Conservation (phyloP, 2,888 invertebrate species). For the Spodoptera littoralis region DNA sequence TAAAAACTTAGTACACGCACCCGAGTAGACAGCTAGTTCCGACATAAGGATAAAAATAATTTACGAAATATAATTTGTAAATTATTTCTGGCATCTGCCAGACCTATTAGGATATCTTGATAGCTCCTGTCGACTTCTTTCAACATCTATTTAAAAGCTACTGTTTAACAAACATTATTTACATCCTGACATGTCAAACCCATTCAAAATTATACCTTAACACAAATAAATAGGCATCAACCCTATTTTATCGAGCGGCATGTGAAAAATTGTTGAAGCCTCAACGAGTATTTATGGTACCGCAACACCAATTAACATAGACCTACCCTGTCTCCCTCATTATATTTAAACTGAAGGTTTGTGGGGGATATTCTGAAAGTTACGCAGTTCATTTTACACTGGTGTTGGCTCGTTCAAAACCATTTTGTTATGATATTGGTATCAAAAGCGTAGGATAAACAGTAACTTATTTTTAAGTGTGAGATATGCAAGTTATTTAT, state of each 20-base stretch:
- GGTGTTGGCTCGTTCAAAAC: conserved; percentile 56
- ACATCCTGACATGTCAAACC: not conserved
- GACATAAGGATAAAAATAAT: conserved; percentile 61
- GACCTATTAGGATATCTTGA: conserved; percentile 88
- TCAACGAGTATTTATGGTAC: conserved; percentile 79
- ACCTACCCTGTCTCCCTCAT: conserved; percentile 54
- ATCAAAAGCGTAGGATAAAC: conserved; percentile 70
- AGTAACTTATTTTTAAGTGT: conserved; percentile 83
- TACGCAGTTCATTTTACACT: conserved; percentile 56
- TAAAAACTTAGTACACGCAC: conserved; percentile 39
- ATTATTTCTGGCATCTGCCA: conserved; percentile 84
- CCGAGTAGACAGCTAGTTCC: conserved; percentile 52
- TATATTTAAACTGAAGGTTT: conserved; percentile 13
- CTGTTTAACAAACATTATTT: conserved; percentile 56
- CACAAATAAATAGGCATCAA: conserved; percentile 41
- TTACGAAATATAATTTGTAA: conserved; percentile 74
- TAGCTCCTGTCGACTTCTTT: conserved; percentile 87
- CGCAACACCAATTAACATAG: conserved; percentile 64
- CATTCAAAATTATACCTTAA: conserved; percentile 63
- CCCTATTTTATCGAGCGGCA: conserved; percentile 35
- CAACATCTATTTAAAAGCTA: conserved; percentile 87
- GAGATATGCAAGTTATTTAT: conserved; percentile 79
- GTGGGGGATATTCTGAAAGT: conserved; percentile 28
- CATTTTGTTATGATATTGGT: conserved; percentile 78
- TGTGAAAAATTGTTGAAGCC: conserved; percentile 64